phyloP scores from a whole-genome alignment of 2,888 invertebrate genomes.

The Tanytarsus gracilentus region DNA sequence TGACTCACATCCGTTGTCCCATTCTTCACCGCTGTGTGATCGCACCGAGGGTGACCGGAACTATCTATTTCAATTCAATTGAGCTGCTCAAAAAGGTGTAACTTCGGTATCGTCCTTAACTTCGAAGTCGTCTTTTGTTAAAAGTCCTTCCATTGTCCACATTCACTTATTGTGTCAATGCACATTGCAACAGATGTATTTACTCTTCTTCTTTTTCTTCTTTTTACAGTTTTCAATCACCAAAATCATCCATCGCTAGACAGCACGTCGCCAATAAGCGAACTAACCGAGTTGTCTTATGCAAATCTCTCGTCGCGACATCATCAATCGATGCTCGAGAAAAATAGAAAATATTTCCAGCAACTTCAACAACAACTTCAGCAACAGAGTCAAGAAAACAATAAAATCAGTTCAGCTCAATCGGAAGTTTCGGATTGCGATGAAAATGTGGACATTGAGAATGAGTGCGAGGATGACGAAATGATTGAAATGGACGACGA shows the following conservation, averaged over 20 bases:
- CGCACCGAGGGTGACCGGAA: constrained; percentile 12
- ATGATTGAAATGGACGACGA: constrained; percentile 11
- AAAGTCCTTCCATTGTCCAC: neutral
- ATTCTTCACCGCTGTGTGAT: neutral
- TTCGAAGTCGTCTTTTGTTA: neutral
- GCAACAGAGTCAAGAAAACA: neutral
- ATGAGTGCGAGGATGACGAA: constrained; percentile 13
- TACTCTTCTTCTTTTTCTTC: neutral
- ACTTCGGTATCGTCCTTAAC: constrained; percentile 12
- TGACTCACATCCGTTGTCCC: constrained; percentile 16
- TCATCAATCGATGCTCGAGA: neutral
- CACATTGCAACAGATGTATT: constrained; percentile 19
- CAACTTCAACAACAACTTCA: constrained; percentile 19
- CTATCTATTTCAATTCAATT: constrained; percentile 7
- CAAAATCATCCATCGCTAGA: constrained; percentile 11
- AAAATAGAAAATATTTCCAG: constrained; percentile 26
- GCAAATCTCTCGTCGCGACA: neutral
- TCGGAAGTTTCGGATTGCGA: constrained; percentile 15
- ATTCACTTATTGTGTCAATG: neutral
- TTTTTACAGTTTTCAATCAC: constrained; percentile 18
- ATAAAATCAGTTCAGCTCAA: neutral
- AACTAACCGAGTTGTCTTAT: constrained; percentile 17
- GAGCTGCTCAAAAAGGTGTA: constrained; percentile 15
- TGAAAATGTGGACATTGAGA: constrained; percentile 23
- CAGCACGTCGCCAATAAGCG: constrained; percentile 19